A percentile compares a stretch with the other conserved stretches of the same genome.
These are phyloP conservation scores for Prunella fulvescens DNA, from an alignment of 2,113 vertebrate species.

Conservation along the genomic window DNA sequence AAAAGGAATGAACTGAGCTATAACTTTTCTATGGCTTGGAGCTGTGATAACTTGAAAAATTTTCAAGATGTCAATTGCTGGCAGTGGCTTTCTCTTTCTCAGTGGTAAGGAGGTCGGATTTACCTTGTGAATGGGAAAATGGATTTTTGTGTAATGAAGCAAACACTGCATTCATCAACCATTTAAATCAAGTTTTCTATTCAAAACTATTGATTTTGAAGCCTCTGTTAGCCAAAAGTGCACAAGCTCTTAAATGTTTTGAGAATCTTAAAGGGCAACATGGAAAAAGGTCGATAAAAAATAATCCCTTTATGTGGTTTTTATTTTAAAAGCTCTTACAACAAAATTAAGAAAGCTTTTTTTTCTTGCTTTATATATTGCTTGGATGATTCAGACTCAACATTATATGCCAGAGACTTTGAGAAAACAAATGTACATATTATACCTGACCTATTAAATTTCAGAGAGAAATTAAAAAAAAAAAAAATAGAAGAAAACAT, in stretches of 20 bases:
- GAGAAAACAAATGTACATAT: neutral
- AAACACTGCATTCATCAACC: conserved; percentile 44
- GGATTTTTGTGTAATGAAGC: conserved; percentile 40
- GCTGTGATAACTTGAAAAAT: neutral
- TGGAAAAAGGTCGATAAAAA: conserved; percentile 57
- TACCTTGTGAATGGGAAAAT: conserved; percentile 53
- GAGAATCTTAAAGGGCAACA: conserved; percentile 62
- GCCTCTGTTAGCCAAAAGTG: conserved; percentile 43
- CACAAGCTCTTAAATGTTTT: conserved; percentile 57
- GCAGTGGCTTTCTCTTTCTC: conserved; percentile 9
- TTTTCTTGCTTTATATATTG: neutral
- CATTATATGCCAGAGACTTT: neutral
- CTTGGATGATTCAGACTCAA: conserved; percentile 22
- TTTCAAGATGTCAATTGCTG: conserved; percentile 8
- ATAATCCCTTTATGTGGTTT: conserved; percentile 54
- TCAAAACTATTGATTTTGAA: conserved; percentile 67
- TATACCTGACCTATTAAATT: neutral
- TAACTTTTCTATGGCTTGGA: neutral
- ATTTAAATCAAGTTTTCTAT: conserved; percentile 65
- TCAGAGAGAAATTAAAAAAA: neutral
- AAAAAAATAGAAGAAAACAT: neutral
- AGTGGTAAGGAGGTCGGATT: conserved; percentile 31
- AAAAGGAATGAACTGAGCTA: neutral
- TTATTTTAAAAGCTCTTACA: conserved; percentile 55
- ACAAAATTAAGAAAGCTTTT: conserved; percentile 52